Evolutionary conservation across 2,113 vertebrate genomes (phyloP).

Genomic region (Anarhynchus alexandrinus): DNA sequence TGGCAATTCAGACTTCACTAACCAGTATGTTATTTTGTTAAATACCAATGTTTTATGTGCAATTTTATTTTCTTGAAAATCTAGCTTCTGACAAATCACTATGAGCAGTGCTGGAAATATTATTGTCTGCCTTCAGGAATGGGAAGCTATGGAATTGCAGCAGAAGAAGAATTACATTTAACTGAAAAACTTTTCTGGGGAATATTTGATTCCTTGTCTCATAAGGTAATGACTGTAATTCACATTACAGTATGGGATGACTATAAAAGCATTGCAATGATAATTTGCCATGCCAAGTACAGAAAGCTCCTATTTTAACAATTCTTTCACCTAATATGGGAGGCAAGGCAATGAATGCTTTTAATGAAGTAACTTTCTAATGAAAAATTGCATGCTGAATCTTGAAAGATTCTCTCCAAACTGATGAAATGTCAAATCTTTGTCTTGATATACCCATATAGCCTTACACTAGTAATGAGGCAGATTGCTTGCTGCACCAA

Average conservation of each 20-base stretch:
- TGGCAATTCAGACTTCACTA: not conserved
- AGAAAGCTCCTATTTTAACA: not conserved
- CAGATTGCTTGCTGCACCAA: not conserved
- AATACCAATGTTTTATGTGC: not conserved
- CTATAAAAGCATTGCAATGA: not conserved
- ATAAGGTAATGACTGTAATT: conserved; percentile 81
- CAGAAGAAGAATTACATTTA: conserved; percentile 93
- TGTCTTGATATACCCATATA: not conserved
- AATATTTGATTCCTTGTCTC: conserved; percentile 94
- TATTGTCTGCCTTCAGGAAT: conserved; percentile 96
- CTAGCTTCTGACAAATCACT: conserved; percentile 95
- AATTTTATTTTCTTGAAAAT: conserved; percentile 23
- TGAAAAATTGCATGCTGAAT: not conserved
- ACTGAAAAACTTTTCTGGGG: conserved; percentile 99
- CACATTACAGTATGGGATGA: not conserved
- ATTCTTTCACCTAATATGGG: not conserved
- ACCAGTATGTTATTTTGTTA: not conserved
- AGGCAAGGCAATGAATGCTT: not conserved
- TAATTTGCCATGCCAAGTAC: not conserved
- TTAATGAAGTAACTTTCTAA: not conserved
- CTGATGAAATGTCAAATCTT: not conserved
- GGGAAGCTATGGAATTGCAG: conserved; percentile 90
- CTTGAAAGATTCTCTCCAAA: not conserved
- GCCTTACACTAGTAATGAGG: not conserved
- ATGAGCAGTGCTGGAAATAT: conserved; percentile 98